Evolutionary conservation across 2,113 vertebrate species (phyloP), one percentile per base, ranked within the genome.

Genomic region (Cynoglossus semilaevis): DNA sequence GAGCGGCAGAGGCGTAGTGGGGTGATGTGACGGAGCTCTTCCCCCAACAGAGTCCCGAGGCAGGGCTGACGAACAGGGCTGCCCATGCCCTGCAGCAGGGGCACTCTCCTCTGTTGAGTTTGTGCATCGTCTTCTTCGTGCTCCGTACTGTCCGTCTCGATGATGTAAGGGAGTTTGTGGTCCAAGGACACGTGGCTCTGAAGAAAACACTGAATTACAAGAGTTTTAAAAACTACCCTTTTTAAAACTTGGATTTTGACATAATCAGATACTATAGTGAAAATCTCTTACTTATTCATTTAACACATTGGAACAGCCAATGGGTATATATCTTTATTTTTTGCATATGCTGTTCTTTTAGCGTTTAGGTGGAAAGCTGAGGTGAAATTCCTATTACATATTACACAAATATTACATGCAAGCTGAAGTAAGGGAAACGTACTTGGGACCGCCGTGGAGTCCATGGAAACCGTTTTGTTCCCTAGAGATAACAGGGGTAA

Each of bases 371-470:
- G 2, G 2, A 29, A 29, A 29, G 6, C 22, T 29, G 22, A 29
- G 6, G 6, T 29, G 3, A 29, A 29, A 29, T 29, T 29, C 22
- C 22, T 29, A 4, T 29, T 29, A 29, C 22, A 2, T 29, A 6
- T 29, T 29, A 29, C 22, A 29, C 6, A 29, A 29, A 29, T 29
- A 29, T 29, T 29, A 51, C 19, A 58, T 57, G 2, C n/a, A 13
- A n/a, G 16, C 5, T 44, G 8, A 63, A 15, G 7, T 48, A 16
- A 79, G 17, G 14, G 29, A 47, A 16, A 72, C 63, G 1, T 87
- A 93, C 91, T 92, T 95, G 93, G 29, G 91, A 78, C 52, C 88
- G 81, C 62, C 83, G 89, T 2, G 93, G 91, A n/a, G 94, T 93
- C 50, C 88, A 88, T 46, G 87, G 76, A 65, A 91, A 92, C 67